Conservation (phyloP, 1,140 invertebrate genomes). For the Elymnias hypermnestra region DNA sequence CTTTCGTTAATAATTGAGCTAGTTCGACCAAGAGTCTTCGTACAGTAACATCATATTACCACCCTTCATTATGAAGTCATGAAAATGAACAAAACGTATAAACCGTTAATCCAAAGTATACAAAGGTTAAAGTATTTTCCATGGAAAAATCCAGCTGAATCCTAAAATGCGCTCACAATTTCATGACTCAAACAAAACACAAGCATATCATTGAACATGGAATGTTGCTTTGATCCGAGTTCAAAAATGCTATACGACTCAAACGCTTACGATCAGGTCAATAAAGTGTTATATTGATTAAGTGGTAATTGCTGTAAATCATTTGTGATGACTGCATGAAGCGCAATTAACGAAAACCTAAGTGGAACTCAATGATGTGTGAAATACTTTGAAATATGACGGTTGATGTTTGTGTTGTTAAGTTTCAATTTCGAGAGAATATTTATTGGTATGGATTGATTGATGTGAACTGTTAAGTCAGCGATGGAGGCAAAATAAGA, state of each 20-base stretch:
- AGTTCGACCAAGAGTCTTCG: no score
- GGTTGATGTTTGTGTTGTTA: no score
- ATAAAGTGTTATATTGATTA: no score
- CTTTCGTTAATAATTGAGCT: no score
- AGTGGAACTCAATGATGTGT: slow-evolving; percentile 24
- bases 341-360: slow-evolving; percentile 16
- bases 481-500: no score
- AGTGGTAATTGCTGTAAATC: no score
- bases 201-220: neutral
- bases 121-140: neutral
- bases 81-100: neutral
- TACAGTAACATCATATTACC: no score
- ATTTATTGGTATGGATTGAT: no score
- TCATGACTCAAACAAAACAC: neutral
- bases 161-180: neutral
- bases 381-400: slow-evolving; percentile 10
- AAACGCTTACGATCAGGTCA: neutral
- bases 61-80: no score
- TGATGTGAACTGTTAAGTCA: no score
- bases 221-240: neutral
- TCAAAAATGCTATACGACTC: neutral
- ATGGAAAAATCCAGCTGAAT: neutral
- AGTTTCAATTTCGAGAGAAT: no score
- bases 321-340: neutral
- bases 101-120: neutral